Evolutionary conservation across 2,113 vertebrate genomes (phyloP), one percentile per base, ranked within the genome.

Genomic region (Anhinga anhinga): DNA sequence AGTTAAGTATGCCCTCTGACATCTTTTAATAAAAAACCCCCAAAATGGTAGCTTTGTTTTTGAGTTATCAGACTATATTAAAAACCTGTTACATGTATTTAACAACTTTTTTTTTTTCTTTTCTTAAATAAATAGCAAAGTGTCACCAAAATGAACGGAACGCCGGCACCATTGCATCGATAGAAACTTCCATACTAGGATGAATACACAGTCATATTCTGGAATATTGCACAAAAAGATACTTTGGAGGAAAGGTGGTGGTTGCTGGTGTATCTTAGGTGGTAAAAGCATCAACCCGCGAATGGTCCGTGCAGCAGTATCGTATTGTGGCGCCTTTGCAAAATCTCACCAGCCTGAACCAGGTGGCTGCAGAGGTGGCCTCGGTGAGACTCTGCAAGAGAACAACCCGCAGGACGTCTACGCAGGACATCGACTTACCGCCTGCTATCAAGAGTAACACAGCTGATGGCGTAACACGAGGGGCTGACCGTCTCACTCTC

Each of bases 71-170:
- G 86, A 88, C 44, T 94, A 63, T 86, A 88, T 93, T 94, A 94
- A 88, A 96, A 91, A 80, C 34, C 65, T 44, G 40, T 95, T 70
- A 94, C 81, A 92, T 18, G 63, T 89, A 69, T 89, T 90, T 72
- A 84, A 93, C 94, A 93, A 62, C 66, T 83, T 56, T 73, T 55
- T 73, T 73, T 73, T 81, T 58, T 65, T 17, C 29, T 86, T 91
- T 91, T 91, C 76, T 93, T 87, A 77, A 97, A 96, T 95, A 96
- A 97, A 96, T 80, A 96, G 82, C 76, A 66, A 94, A 93, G 32
- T 71, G 78, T 95, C 90, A 93, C 88, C 73, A 62, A 94, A 95
- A 80, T 38, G 44, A 95, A 94, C 15, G 65, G 76, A 94, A 92
- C 0, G 3, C 63, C 22, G 55, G 93, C 93, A 96, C 82, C 94